Evolutionary conservation across 92 coral and sea anemone genomes (phyloP), one percentile per base, ranked within the genome.

Genomic region (Siderastrea radians): DNA sequence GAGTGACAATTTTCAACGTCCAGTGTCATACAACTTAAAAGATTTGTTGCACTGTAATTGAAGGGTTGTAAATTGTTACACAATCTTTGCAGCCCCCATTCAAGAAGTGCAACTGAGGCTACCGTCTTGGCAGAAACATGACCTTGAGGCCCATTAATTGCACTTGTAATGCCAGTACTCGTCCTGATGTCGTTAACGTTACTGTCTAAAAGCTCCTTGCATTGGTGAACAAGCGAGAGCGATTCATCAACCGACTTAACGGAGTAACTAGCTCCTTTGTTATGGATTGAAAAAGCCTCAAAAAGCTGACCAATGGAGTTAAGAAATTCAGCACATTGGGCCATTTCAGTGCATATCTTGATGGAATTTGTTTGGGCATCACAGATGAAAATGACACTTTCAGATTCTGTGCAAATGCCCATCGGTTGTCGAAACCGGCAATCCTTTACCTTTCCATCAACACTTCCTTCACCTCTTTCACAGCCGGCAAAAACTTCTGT

Each of bases 101-200:
- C 91, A 59, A 91, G 12, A 64, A 91, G 51, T 17, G 67, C 80
- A 80, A 91, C 94, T 16, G 94, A 91, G 49, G 88, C 86, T 16
- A 91, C 80, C 3, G 94, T 91, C 87, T 79, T 91, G 1, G 91
- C 84, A 15, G 94, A 86, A 12, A 91, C 94, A 55, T 80, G 76
- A 12, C 91, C 91, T 61, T 91, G 87, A 1, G 94, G 94, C 6
- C 94, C 94, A 75, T 91, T 86, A n/a, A 86, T 57, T 52, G 93
- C 44, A 4, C 68, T 15, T 70, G 69, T 81, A 61, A 89, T 89
- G 53, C 93, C 93, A 64, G 95, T 92, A 81, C 66, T 61, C 14
- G 3, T 51, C 57, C 80, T 72, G 52, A 89, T 93, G 45, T 90
- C 79, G 62, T 49, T 14, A 47, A 79, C 86, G 62, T 82, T 93